These are phyloP conservation scores for Philaethria dido DNA, from an alignment of 2,888 invertebrate genomes.

Conservation along the genomic window DNA sequence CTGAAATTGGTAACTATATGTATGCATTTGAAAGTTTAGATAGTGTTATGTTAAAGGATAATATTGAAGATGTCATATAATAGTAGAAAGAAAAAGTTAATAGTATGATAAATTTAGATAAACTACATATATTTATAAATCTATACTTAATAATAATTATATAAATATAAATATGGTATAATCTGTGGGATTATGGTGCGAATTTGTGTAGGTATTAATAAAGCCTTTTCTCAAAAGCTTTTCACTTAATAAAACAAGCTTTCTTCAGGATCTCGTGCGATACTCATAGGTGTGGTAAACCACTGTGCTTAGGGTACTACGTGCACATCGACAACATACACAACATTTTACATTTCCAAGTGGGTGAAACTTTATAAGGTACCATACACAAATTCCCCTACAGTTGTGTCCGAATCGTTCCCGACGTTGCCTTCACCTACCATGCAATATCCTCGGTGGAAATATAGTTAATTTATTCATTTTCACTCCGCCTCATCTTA, in stretches of 20 bases:
- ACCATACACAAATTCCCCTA: constrained; percentile 83
- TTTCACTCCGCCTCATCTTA: constrained; percentile 32
- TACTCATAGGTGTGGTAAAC: constrained; percentile 37
- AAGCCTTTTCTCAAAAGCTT: constrained; percentile 59
- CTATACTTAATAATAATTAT: background rate
- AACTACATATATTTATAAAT: background rate
- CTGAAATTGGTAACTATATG: background rate
- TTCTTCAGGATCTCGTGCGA: constrained; percentile 41
- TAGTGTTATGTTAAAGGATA: background rate
- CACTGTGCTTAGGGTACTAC: constrained; percentile 57
- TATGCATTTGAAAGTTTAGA: background rate
- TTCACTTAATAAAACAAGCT: constrained; percentile 26
- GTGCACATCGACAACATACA: constrained; percentile 71
- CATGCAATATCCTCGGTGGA: constrained; percentile 70
- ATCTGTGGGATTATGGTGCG: constrained; percentile 56
- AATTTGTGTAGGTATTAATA: constrained; percentile 82
- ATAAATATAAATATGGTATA: constrained; percentile 22
- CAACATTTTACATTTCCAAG: constrained; percentile 65
- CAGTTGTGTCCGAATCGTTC: constrained; percentile 52
- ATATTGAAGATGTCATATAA: background rate
- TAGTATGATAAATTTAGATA: background rate
- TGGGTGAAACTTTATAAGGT: constrained; percentile 84
- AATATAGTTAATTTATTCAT: constrained; percentile 21
- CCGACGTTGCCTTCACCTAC: constrained; percentile 59
- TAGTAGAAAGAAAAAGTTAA: background rate